Evolutionary conservation across 2,113 vertebrate genomes (phyloP).

Genomic region (Pygoscelis antarcticus): DNA sequence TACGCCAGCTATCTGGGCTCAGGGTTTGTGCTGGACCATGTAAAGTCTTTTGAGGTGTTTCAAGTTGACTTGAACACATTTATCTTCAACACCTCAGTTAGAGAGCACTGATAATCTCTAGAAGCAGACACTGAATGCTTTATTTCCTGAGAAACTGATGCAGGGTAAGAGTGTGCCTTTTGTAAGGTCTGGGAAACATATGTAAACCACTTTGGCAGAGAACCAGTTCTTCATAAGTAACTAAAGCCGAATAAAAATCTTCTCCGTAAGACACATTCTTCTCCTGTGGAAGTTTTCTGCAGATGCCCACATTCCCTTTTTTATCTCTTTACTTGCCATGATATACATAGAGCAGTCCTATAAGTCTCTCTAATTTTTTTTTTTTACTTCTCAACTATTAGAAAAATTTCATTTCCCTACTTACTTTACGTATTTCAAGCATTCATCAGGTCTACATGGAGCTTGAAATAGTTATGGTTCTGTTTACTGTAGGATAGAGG

Average conservation of each 20-base stretch:
- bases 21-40: not conserved
- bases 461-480: not conserved
- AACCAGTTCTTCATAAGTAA: not conserved
- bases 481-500: not conserved
- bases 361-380: not conserved
- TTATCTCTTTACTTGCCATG: not conserved
- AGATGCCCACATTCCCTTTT: not conserved
- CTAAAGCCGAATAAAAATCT: not conserved
- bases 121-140: not conserved
- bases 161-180: not conserved
- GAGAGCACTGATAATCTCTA: not conserved
- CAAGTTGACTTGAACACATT: not conserved
- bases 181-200: constrained; percentile 8
- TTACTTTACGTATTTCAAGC: not conserved
- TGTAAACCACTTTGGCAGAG: constrained; percentile 6
- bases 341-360: not conserved
- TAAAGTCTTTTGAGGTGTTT: not conserved
- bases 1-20: not conserved
- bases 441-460: not conserved
- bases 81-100: not conserved
- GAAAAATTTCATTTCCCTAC: not conserved
- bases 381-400: not conserved
- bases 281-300: not conserved
- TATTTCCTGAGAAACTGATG: not conserved
- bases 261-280: not conserved